A percentile compares a stretch with the other conserved stretches of the same genome.
Conservation (phyloP, 2,888 invertebrate species). For the Temnothorax ravouxi region DNA sequence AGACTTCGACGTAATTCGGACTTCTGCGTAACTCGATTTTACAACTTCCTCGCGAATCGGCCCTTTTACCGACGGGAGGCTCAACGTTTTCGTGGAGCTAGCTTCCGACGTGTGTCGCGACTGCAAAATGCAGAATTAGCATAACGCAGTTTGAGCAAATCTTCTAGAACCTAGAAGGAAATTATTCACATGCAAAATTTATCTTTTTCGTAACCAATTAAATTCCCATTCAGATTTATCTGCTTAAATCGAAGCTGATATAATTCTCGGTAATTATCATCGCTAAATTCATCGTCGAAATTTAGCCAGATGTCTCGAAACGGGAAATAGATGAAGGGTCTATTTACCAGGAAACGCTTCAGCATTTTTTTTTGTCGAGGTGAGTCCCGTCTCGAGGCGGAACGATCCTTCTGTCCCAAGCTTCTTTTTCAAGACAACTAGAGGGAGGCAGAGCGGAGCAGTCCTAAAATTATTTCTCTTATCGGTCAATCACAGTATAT, state of each 20-base stretch:
- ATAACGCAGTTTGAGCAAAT: background rate
- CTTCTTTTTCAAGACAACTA: slow-evolving; percentile 21
- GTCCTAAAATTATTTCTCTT: slow-evolving; percentile 71
- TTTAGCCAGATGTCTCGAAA: slow-evolving; percentile 12
- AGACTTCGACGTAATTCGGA: slow-evolving; percentile 61
- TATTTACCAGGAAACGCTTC: slow-evolving; percentile 15
- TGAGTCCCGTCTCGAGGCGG: slow-evolving; percentile 8
- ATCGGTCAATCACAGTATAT: slow-evolving; percentile 70
- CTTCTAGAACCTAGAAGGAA: background rate
- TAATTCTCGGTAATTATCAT: background rate
- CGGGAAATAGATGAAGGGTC: background rate
- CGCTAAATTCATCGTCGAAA: background rate
- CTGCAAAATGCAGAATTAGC: slow-evolving; percentile 32
- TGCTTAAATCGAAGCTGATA: background rate
- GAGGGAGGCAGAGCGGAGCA: slow-evolving; percentile 4
- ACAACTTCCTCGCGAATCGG: slow-evolving; percentile 81
- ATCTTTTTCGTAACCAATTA: background rate
- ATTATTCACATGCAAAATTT: background rate
- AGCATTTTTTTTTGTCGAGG: background rate
- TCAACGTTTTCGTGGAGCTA: background rate
- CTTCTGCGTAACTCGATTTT: slow-evolving; percentile 82
- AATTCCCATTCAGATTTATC: background rate
- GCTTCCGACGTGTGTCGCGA: slow-evolving; percentile 34
- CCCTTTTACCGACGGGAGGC: slow-evolving; percentile 39
- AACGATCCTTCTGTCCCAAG: slow-evolving; percentile 30